Evolutionary conservation across 2,797 vertebrate species (phyloP).

Genomic region (Heterohyrax brucei): DNA sequence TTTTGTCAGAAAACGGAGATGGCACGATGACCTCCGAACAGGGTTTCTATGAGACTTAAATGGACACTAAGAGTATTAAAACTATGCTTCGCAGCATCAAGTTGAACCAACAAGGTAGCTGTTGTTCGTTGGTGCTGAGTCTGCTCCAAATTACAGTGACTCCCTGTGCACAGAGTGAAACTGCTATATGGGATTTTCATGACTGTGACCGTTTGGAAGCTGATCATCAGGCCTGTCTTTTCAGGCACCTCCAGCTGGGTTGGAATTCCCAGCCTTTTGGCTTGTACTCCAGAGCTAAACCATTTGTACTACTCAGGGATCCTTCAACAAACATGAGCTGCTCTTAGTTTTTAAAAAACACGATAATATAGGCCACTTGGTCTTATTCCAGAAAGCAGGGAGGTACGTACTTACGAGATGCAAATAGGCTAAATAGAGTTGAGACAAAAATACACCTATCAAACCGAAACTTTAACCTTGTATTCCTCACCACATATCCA

Average conservation of each 20-base stretch:
- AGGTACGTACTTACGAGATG: not conserved
- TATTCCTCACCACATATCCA: not conserved
- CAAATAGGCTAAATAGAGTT: not conserved
- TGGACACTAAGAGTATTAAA: conserved; percentile 1
- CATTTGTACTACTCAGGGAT: not conserved
- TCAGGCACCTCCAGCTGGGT: not conserved
- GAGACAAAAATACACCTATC: not conserved
- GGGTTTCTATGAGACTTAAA: not conserved
- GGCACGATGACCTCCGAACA: not conserved
- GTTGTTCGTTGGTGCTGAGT: not conserved
- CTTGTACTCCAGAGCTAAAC: not conserved
- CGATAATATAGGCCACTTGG: not conserved
- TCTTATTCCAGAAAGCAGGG: not conserved
- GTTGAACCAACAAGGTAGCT: not conserved
- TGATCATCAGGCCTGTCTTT: not conserved
- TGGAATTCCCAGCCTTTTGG: not conserved
- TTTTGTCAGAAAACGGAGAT: not conserved
- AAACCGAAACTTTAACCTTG: not conserved
- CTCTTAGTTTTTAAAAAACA: not conserved
- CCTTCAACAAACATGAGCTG: not conserved
- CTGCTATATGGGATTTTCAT: not conserved
- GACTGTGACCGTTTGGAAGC: not conserved
- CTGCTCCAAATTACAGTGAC: not conserved
- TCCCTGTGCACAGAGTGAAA: not conserved
- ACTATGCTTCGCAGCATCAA: not conserved